Conservation (phyloP, 2,797 vertebrate species). For the Holocentrus rufus region DNA sequence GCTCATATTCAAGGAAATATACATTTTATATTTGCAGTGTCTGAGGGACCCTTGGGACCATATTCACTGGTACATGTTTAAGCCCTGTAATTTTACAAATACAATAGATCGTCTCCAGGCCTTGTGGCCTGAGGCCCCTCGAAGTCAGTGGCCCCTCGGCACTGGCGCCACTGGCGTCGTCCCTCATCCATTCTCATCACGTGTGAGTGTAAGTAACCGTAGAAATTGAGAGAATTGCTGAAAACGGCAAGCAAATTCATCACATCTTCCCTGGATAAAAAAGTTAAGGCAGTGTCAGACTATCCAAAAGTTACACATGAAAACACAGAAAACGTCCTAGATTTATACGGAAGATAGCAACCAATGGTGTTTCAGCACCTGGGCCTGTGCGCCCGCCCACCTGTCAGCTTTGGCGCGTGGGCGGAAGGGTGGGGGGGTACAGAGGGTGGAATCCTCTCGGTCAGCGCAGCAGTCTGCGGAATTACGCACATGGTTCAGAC, state of each 20-base stretch:
- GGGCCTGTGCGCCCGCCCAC: conserved; percentile 52
- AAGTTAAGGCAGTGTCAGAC: conserved; percentile 6
- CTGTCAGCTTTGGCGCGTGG: conserved; percentile 47
- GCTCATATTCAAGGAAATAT: no score
- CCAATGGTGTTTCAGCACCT: conserved; percentile 65
- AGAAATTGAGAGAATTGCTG: conserved; percentile 17
- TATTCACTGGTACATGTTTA: no score
- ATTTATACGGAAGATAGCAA: conserved; percentile 18
- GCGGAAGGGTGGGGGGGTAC: conserved; percentile 42
- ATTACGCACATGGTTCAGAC: conserved; percentile 60
- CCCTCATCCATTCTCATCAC: neutral
- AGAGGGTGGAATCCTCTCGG: conserved; percentile 59
- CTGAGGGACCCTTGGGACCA: no score
- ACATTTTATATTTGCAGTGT: no score
- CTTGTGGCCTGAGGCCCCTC: no score
- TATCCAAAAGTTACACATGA: neutral
- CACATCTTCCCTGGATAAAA: conserved; percentile 14
- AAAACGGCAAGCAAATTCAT: conserved; percentile 14
- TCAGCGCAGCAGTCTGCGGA: conserved; percentile 45
- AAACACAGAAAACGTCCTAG: neutral
- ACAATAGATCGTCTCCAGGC: no score
- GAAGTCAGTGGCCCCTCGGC: no score
- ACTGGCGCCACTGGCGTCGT: no score
- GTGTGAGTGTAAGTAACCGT: conserved; percentile 38
- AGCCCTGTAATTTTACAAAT: no score